Evolutionary conservation across 2,888 invertebrate genomes (phyloP), one percentile per base, ranked within the genome.

Genomic region (Hypomecis punctinalis): DNA sequence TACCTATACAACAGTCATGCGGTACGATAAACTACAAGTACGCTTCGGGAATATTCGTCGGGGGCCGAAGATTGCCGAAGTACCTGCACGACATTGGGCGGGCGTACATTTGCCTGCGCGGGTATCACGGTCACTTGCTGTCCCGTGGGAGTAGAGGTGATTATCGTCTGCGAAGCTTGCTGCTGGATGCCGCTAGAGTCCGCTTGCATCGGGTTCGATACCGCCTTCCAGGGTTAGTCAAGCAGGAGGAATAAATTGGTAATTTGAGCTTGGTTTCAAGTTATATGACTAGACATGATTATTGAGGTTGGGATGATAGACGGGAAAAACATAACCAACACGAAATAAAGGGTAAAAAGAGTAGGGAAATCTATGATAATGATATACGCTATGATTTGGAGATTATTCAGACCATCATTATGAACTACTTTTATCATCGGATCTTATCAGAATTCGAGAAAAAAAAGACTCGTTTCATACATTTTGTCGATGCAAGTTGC

Each of bases 51-150:
- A 78, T 75, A 63, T 78, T 77, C 76, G 76, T 69, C 61, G 54
- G 35, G 52, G 9, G 46, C 68, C 78, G 81, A 81, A 79, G 74
- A 78, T 77, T 72, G 68, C 77, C 75, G 78, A 78, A 73, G 73
- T 89, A 89, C 90, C 91, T 90, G 91, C 53, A 89, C 85, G 64
- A 89, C 75, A 75, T 88, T 89, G 61, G 82, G 78, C 60, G 81
- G 73, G 68, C 90, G 82, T 77, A 93, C 89, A 84, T 94, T 94
- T 73, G 58, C 94, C 61, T 69, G 75, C 57, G 81, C 81, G 94
- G 97, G 97, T 80, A 98, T 97, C 58, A 98, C 96, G 5, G 97
- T 97, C 73, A 97, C 94, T 81, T 97, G 97, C 80, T 97, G 97
- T 0, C 96, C 97, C 77, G 95, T 95, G 1, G 96, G 95, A 66